These are phyloP conservation scores for Acrossocheilus fasciatus DNA, from an alignment of 2,797 vertebrate species.

Conservation along the genomic window DNA sequence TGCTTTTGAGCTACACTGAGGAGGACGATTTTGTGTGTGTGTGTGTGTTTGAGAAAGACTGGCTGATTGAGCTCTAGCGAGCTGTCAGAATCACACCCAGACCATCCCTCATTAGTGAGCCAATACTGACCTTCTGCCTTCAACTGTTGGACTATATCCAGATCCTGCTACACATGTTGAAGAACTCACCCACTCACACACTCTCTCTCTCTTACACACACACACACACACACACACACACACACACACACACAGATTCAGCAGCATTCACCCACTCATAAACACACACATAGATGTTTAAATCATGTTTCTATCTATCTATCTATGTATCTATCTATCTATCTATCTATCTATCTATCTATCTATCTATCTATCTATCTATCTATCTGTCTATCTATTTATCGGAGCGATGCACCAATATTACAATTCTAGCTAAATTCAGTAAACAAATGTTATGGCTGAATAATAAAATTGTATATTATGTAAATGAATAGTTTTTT, in stretches of 20 bases:
- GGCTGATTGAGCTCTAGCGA: constrained; percentile 41
- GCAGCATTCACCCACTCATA: constrained; percentile 23
- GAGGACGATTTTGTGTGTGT: background rate
- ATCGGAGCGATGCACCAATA: background rate
- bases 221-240: background rate
- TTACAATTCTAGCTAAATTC: fast-evolving
- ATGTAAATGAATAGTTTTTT: background rate
- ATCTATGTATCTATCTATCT: too few species aligned
- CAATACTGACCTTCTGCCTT: constrained; percentile 47
- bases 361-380: background rate
- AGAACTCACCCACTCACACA: constrained; percentile 16
- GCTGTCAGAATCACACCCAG: constrained; percentile 47
- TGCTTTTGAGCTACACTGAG: background rate
- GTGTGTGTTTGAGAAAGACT: constrained; percentile 8
- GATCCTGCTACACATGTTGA: constrained; percentile 17
- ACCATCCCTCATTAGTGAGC: constrained; percentile 51
- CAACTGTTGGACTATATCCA: constrained; percentile 47
- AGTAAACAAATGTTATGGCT: background rate
- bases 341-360: background rate
- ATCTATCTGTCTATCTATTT: background rate
- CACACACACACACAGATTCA: background rate
- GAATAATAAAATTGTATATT: background rate
- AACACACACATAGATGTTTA: constrained; percentile 1
- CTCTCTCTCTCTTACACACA: background rate
- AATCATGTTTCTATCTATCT: background rate